Evolutionary conservation across 2,797 vertebrate genomes (phyloP), one percentile per base, ranked within the genome.

Genomic region (Acomys russatus): DNA sequence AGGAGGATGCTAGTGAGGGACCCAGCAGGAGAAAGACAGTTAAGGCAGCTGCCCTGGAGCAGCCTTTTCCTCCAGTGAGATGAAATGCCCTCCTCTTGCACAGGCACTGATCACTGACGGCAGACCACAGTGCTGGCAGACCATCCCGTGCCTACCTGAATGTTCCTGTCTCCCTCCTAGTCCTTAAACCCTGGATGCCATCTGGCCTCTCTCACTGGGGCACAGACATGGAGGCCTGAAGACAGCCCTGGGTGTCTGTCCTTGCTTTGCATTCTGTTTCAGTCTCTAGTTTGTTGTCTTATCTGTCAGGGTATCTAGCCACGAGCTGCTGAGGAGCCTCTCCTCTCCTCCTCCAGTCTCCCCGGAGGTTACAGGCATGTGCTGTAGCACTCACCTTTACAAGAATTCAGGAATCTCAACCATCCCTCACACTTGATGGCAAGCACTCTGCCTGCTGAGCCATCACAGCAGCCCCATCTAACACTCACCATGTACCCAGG

Each of bases 41-140:
- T 61, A 54, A 77, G 77, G 86, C 80, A 92, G 88, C 76, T 28
- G 4, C 61, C 71, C 95, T 22, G 61, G 85, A 88, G 66, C 63
- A 68, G 88, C 92, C 56, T 44, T 44, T 6, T 59, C 22, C 20
- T 8, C 4, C 91, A 30, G 6, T 1, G 76, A 88, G 54, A 91
- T 70, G 78, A 82, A 78, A 68, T 61, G 30, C 80, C 28, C 70
- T 68, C 91, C 76, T 87, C 63, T 86, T 84, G 20, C 66, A n/a
- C 80, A 83, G 82, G 74, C 85, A 51, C 11, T 9, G 51, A 18
- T 56, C 17, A 38, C 74, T 38, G 2, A 44, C 38, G 71, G 80
- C 80, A 66, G 14, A 73, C 38, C 38, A 30, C 44, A 44, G 44
- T 44, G 2, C 38, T 49, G 71, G 80, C 80, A 66, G 14, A 73